Conservation (phyloP, 2,113 vertebrate genomes). For the Pampusana beccarii region DNA sequence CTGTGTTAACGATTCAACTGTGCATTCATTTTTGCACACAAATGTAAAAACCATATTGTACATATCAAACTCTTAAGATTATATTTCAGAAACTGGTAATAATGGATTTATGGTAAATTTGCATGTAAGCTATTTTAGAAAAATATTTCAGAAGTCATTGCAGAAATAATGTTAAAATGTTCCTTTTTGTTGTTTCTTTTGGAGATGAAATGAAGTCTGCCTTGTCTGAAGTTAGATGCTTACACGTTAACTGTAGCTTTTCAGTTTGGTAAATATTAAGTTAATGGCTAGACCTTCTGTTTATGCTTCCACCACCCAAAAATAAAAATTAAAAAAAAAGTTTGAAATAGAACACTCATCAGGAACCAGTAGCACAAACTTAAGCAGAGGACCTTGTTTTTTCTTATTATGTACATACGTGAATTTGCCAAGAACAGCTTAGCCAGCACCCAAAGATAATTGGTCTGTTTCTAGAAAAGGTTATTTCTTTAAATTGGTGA, state of each 20-base stretch:
- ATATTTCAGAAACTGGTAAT: neutral
- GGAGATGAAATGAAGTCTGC: neutral
- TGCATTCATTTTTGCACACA: neutral
- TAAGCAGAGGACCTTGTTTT: neutral
- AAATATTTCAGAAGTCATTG: neutral
- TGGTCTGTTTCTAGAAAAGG: conserved; percentile 42
- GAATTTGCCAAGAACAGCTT: neutral
- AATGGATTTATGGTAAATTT: neutral
- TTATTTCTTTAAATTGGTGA: conserved; percentile 59
- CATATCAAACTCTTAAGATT: neutral
- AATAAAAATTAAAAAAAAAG: neutral
- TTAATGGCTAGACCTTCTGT: neutral
- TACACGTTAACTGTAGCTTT: neutral
- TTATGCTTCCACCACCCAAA: neutral
- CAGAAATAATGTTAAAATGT: neutral
- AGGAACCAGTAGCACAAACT: neutral
- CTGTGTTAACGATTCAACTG: neutral
- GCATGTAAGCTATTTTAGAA: neutral
- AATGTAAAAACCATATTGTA: neutral
- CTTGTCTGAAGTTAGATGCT: neutral
- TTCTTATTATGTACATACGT: neutral
- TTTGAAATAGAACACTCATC: neutral
- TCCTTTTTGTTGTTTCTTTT: neutral
- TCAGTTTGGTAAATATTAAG: neutral
- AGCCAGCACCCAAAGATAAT: neutral